A percentile compares a stretch with the other conserved stretches of the same genome.
Conservation (phyloP, 2,888 invertebrate species). For the Monoplex corrugatus region DNA sequence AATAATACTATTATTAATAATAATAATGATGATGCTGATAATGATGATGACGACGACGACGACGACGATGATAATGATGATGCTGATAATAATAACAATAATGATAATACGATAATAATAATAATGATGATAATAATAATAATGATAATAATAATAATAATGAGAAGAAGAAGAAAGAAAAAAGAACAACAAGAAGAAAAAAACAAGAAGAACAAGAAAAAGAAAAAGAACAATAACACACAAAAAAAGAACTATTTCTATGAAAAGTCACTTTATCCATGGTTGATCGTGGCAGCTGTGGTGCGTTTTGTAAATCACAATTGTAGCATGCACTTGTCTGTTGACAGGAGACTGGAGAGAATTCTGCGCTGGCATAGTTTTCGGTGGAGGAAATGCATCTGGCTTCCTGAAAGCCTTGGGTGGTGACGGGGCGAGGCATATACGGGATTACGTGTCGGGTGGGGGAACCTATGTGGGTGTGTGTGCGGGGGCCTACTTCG, state of each 20-base stretch:
- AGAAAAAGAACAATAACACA: background rate
- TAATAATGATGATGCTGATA: no score
- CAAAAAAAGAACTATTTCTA: background rate
- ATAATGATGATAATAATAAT: no score
- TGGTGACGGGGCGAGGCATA: background rate
- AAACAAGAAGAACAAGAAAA: no score
- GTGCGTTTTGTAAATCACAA: background rate
- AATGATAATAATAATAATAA: no score
- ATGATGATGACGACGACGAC: no score
- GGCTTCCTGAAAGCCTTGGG: background rate
- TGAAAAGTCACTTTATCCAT: background rate
- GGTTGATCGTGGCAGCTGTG: no score
- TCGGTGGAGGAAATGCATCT: background rate
- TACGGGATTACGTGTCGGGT: background rate
- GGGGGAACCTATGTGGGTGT: background rate
- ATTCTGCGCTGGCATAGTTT: background rate
- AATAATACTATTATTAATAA: no score
- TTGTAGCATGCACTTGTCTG: background rate
- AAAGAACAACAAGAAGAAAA: no score
- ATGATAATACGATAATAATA: no score
- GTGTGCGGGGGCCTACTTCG: slow-evolving; percentile 6
- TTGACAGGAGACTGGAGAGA: background rate
- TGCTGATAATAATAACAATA: no score
- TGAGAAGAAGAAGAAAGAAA: no score
- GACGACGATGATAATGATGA: no score